Percentiles rank a stretch among this genome's conserved stretches.
Evolutionary conservation across 2,113 vertebrate genomes (phyloP).

Genomic region (Neodontobutis hainanensis): DNA sequence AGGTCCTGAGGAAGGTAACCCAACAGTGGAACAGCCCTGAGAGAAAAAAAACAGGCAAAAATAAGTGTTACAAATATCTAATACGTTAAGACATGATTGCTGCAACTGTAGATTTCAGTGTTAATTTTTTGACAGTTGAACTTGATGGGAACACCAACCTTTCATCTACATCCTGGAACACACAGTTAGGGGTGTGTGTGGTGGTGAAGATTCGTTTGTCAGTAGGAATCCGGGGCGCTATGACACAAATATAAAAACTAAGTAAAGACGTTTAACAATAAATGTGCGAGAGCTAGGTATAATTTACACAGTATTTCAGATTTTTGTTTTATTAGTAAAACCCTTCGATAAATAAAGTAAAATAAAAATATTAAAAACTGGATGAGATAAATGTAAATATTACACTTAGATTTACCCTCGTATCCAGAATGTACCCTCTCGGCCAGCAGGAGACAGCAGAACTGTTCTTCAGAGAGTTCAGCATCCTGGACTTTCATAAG

Average conservation of each 20-base stretch:
- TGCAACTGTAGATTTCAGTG: not conserved
- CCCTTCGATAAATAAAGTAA: too few relatives aligned
- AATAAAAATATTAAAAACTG: too few relatives aligned
- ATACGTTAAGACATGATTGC: not conserved
- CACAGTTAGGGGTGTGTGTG: conserved; percentile 92
- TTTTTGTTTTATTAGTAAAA: too few relatives aligned
- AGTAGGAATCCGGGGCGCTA: conserved; percentile 92
- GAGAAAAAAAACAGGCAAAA: not conserved
- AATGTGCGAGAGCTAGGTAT: not conserved
- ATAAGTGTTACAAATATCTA: not conserved
- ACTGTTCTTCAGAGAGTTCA: conserved; percentile 83
- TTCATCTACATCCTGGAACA: conserved; percentile 96
- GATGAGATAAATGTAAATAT: too few relatives aligned
- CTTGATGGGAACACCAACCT: conserved; percentile 76
- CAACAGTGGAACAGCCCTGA: conserved; percentile 91
- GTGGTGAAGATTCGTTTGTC: conserved; percentile 98
- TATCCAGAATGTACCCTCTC: conserved; percentile 96
- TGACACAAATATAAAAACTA: conserved; percentile 25
- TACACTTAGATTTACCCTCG: conserved; percentile 82
- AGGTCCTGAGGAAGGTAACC: conserved; percentile 96
- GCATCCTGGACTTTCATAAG: conserved; percentile 87
- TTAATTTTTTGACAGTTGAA: not conserved
- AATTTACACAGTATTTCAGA: too few relatives aligned
- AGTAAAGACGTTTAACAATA: not conserved
- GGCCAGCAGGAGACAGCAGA: conserved; percentile 94